A percentile compares a stretch with the other conserved stretches of the same genome.
These are phyloP conservation scores for Larimichthys polyactis DNA, from an alignment of 2,113 vertebrate species.

Conservation along the genomic window DNA sequence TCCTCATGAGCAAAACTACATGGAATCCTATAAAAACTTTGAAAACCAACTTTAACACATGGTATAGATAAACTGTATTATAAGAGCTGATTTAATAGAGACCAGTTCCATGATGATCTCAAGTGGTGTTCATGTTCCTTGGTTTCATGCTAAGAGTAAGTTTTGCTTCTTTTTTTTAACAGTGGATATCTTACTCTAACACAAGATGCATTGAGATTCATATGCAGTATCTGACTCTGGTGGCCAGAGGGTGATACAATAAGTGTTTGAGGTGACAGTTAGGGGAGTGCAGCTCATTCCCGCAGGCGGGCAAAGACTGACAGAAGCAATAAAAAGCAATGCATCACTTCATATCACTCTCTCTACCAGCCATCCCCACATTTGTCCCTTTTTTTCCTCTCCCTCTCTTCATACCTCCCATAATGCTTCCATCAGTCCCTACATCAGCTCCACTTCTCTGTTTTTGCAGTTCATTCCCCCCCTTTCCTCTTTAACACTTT, in stretches of 20 bases:
- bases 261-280: slow-evolving; percentile 66
- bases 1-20: not conserved
- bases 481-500: slow-evolving; percentile 21
- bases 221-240: slow-evolving; percentile 32
- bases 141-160: not conserved
- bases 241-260: slow-evolving; percentile 57
- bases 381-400: slow-evolving; percentile 3
- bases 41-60: not conserved
- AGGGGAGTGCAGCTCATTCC: slow-evolving; percentile 47
- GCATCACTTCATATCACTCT: slow-evolving; percentile 68
- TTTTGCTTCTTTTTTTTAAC: slow-evolving; percentile 13
- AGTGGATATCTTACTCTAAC: slow-evolving; percentile 27
- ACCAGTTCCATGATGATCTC: not conserved
- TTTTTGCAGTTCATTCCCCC: not conserved
- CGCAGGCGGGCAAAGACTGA: slow-evolving; percentile 63
- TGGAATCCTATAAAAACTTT: not conserved
- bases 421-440: slow-evolving; percentile 20
- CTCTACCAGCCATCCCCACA: slow-evolving; percentile 35
- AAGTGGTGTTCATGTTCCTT: not conserved
- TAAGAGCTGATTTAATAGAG: not conserved
- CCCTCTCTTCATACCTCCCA: slow-evolving; percentile 35
- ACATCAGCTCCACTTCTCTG: not conserved
- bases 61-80: not conserved
- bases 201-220: slow-evolving; percentile 36
- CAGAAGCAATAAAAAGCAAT: slow-evolving; percentile 75